Evolutionary conservation across 2,888 invertebrate genomes (phyloP).

Genomic region (Osmoderma eremita): DNA sequence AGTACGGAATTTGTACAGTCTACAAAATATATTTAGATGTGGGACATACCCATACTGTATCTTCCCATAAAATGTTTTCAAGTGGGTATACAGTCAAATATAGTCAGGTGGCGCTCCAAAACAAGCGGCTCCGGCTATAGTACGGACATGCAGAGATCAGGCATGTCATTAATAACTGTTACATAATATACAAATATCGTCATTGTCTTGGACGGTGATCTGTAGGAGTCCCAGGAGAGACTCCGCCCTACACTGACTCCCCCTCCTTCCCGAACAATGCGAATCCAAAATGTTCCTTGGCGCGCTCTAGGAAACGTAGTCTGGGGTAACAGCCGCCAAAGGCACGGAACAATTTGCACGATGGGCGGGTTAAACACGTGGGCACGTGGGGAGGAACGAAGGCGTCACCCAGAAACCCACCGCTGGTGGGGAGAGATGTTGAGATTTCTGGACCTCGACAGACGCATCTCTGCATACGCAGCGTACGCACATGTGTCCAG

Average conservation of each 20-base stretch:
- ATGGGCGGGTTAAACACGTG: constrained; percentile 62
- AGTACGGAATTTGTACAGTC: no score
- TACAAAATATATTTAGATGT: no score
- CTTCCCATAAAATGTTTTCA: no score
- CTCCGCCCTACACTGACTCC: constrained; percentile 53
- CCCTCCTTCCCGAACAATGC: constrained; percentile 59
- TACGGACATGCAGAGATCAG: constrained; percentile 23
- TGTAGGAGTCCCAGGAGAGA: constrained; percentile 56
- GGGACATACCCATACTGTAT: no score
- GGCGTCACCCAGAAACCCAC: constrained; percentile 48
- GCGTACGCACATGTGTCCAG: constrained; percentile 59
- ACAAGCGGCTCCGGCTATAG: constrained; percentile 16
- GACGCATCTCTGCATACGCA: constrained; percentile 63
- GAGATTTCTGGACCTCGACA: constrained; percentile 55
- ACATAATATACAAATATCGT: constrained; percentile 48
- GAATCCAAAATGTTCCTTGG: constrained; percentile 60
- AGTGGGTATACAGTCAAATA: constrained; percentile 14
- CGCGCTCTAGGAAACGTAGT: constrained; percentile 53
- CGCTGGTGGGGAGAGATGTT: constrained; percentile 56
- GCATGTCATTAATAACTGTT: constrained; percentile 40
- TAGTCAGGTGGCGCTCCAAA: constrained; percentile 19
- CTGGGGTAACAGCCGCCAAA: constrained; percentile 47
- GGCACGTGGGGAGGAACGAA: constrained; percentile 59
- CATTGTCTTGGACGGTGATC: constrained; percentile 55
- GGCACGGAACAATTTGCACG: constrained; percentile 60